A percentile compares a stretch with the other conserved stretches of the same genome.
These are phyloP conservation scores for Seriola rivoliana DNA, from an alignment of 2,113 vertebrate species.

Conservation along the genomic window DNA sequence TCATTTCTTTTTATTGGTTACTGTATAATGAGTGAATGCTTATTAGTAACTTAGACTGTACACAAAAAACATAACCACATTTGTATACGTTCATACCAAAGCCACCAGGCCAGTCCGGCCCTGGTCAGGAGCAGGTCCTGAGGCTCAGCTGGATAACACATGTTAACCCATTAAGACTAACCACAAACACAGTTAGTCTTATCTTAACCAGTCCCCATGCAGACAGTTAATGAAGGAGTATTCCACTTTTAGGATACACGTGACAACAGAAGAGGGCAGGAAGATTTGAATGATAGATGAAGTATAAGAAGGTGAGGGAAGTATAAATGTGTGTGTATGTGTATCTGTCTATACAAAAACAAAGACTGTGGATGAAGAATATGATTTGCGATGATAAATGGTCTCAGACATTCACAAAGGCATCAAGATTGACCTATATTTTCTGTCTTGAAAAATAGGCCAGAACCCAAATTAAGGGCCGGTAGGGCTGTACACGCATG, in stretches of 20 bases:
- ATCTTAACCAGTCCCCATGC: background rate
- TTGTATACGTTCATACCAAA: background rate
- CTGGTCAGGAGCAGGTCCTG: background rate
- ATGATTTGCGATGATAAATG: conserved; percentile 77
- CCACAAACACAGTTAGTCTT: background rate
- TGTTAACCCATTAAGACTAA: background rate
- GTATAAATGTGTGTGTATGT: background rate
- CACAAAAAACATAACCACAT: background rate
- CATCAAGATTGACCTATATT: conserved; percentile 83
- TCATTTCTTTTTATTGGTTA: background rate
- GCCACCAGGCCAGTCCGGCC: background rate
- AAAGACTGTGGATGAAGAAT: conserved; percentile 72
- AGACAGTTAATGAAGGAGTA: conserved; percentile 14
- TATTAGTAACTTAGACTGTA: background rate
- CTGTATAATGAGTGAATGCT: background rate
- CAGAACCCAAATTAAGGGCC: conserved; percentile 81
- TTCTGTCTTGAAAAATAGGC: conserved; percentile 80
- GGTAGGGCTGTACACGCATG: conserved; percentile 55
- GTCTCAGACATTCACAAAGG: conserved; percentile 72
- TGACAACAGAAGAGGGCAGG: background rate
- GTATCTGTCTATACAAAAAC: conserved; percentile 54
- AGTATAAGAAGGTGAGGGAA: background rate
- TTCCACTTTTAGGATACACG: background rate
- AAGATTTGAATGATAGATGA: background rate
- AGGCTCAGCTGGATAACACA: background rate